Evolutionary conservation across 2,113 vertebrate species (phyloP), one percentile per base, ranked within the genome.

Genomic region (Salvelinus fontinalis): DNA sequence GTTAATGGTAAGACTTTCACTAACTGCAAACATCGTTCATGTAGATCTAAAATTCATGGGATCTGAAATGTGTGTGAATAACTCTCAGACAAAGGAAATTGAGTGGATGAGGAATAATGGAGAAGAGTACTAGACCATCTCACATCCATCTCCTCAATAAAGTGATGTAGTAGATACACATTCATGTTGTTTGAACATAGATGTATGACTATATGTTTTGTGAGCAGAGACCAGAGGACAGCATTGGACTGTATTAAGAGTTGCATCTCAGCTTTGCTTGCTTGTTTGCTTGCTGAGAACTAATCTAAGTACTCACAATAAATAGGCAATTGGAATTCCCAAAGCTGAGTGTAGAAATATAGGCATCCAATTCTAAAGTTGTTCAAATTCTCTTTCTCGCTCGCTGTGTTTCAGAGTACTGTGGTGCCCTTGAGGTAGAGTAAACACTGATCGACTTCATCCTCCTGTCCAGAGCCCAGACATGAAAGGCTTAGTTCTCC

Each of bases 401-500:
- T 76, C 71, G 16, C 51, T 44, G 31, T 49, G 68, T 49, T 24
- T 22, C 14, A 49, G n/a, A 68, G 67, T 31, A 68, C 51, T 54
- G 51, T 54, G 51, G 31, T n/a, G 44, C 70, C 82, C 86, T 86
- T 73, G 84, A 88, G 80, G 78, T 79, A 81, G 79, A 88, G 81
- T 89, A 90, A 90, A 93, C 86, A 88, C 70, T 79, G 79, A 86
- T 86, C 80, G 81, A 76, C 77, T 88, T 87, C 79, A 82, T 80
- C 82, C 77, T 89, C 77, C 89, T 87, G 89, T 89, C 88, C 85
- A 87, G 76, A 83, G 65, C 74, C 74, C 78, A 85, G 90, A 75
- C 88, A 93, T 93, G 89, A 93, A 93, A 93, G 89, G 70, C 73
- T 76, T 49, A 48, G 39, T 67, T 85, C 87, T 75, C 82, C 82